phyloP scores from a whole-genome alignment of 1,140 invertebrate genomes.

The Diprion similis region DNA sequence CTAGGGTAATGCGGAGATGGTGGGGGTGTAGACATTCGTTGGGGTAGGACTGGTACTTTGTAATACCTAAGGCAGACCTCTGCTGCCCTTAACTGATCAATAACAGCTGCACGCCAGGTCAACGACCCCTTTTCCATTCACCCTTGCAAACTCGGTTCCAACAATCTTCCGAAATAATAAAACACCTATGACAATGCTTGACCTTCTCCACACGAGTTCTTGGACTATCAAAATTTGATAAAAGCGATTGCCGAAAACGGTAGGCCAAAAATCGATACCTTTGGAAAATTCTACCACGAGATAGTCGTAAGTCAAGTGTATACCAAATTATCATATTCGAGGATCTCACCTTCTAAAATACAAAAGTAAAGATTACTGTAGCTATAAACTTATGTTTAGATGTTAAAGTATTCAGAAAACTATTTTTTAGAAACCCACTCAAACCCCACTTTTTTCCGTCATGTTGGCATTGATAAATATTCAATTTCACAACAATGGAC shows the following conservation, averaged over 20 bases:
- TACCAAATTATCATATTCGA: too few relatives aligned
- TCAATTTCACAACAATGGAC: too few relatives aligned
- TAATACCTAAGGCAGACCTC: conserved; percentile 39
- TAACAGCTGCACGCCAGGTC: conserved; percentile 59
- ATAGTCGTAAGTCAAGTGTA: too few relatives aligned
- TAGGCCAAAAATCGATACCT: neutral
- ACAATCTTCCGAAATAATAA: neutral
- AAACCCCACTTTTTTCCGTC: too few relatives aligned
- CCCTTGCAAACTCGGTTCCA: conserved; percentile 5
- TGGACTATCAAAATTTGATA: neutral
- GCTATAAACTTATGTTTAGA: too few relatives aligned
- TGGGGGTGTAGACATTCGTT: conserved; percentile 23
- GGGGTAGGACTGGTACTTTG: conserved; percentile 34
- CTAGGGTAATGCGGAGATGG: neutral
- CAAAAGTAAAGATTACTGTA: too few relatives aligned
- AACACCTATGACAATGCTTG: neutral
- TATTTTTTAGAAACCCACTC: too few relatives aligned
- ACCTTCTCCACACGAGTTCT: too few relatives aligned
- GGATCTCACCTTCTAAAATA: too few relatives aligned
- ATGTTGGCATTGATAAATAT: too few relatives aligned
- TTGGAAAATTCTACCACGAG: too few relatives aligned
- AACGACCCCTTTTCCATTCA: conserved; percentile 38
- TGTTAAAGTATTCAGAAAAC: too few relatives aligned
- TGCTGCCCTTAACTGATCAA: conserved; percentile 47
- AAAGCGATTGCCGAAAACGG: neutral